phyloP scores from a whole-genome alignment of 2,113 vertebrate species.

The Trematocara stigmaticum region DNA sequence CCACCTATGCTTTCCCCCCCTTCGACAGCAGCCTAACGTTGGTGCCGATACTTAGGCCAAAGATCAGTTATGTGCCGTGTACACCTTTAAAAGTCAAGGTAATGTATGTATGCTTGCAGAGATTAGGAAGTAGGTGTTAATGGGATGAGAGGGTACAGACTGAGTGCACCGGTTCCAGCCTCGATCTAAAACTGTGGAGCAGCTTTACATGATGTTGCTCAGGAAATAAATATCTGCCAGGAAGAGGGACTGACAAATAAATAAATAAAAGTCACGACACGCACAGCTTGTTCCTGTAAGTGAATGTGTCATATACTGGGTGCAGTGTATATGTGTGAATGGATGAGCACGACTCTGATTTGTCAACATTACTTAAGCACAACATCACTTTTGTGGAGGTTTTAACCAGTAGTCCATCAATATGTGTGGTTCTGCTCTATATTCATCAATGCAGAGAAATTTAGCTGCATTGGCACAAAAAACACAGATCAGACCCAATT shows the following conservation, averaged over 20 bases:
- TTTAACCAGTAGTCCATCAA: background rate
- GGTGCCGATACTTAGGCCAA: conserved; percentile 21
- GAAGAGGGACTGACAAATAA: background rate
- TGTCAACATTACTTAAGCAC: background rate
- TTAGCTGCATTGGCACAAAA: background rate
- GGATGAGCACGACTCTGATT: background rate
- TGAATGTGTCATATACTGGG: conserved; percentile 1
- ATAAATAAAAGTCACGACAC: background rate
- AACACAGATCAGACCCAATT: background rate
- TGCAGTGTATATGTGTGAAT: background rate
- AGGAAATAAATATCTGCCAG: conserved; percentile 1
- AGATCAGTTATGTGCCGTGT: background rate
- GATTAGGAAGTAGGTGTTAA: background rate
- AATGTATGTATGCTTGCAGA: background rate
- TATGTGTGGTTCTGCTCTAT: background rate
- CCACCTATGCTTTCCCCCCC: conserved; percentile 26
- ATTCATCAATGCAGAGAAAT: background rate
- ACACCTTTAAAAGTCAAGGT: background rate
- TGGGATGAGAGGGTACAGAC: background rate
- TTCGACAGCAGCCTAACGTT: background rate
- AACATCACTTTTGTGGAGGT: background rate
- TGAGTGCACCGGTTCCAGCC: background rate
- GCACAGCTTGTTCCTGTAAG: background rate
- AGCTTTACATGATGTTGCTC: background rate
- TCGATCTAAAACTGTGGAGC: background rate